Evolutionary conservation across 2,888 invertebrate genomes (phyloP), one percentile per base, ranked within the genome.

Genomic region (Agrotis exclamationis): DNA sequence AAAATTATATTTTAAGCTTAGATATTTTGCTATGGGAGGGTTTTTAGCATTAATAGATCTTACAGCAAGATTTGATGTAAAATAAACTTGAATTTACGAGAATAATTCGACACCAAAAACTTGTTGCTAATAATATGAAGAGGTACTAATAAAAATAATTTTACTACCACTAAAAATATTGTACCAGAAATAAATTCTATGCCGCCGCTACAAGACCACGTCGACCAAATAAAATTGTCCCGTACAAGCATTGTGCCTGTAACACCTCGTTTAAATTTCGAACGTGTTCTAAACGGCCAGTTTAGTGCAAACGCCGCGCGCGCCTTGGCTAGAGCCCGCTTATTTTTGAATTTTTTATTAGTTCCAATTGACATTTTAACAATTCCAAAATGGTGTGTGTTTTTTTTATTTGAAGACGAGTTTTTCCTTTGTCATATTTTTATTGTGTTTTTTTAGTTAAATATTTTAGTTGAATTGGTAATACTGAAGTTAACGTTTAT

Each of bases 371-470:
- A 74, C 70, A 79, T 86, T 87, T 11, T 80, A 62, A 82, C 87
- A 85, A 80, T 82, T 84, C 74, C 50, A 92, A 91, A 92, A 92
- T 94, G 94, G 94, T 95, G 91, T 85, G 93, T 92, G 13, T n/a
- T 57, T 45, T 53, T 28, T 33, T 28, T n/a, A 39, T 51, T 65
- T 22, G 5, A 28, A 24, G 28, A 22, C 16, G 1, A 11, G 20
- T 33, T 57, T 20, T 11, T 28, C 11, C 6, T 47, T 53, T 60
- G 1, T 48, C 11, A 22, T 3, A 44, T 20, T 51, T 28, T n/a
- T 59, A 18, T 22, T 53, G 24, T 69, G 33, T 51, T 58, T 54
- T 47, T 65, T 69, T 28, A 50, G 2, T 70, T 64, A 2, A 6
- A 76, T 57, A 57, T 63, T 76, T 48, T 13, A 13, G 6, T 56